Evolutionary conservation across 2,797 vertebrate genomes (phyloP).

Genomic region (Strix occidentalis): DNA sequence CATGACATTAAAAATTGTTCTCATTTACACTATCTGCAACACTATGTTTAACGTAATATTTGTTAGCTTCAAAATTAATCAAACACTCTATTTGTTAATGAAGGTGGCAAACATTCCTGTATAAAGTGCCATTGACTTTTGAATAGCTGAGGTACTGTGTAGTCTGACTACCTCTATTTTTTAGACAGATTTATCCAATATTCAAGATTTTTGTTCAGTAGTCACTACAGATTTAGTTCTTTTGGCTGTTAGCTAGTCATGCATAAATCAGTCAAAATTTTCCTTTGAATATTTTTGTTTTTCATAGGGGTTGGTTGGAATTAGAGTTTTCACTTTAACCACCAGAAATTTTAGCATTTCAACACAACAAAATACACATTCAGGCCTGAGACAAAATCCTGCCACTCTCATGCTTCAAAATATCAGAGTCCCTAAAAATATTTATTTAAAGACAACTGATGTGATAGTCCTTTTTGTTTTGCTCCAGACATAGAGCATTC

Average conservation of each 20-base stretch:
- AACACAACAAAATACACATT: neutral
- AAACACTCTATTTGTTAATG: neutral
- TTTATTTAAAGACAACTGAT: neutral
- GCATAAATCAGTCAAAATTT: neutral
- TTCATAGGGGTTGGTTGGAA: neutral
- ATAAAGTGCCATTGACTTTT: neutral
- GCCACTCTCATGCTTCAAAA: neutral
- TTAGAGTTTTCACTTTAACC: neutral
- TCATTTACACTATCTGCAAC: neutral
- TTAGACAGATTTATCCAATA: neutral
- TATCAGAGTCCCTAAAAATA: neutral
- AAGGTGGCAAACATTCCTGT: neutral
- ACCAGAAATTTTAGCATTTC: neutral
- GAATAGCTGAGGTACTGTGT: neutral
- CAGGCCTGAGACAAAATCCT: neutral
- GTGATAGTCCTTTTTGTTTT: neutral
- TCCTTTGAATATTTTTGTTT: slow-evolving; percentile 15
- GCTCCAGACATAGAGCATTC: neutral
- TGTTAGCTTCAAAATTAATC: neutral
- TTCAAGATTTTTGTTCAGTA: neutral
- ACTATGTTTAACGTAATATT: neutral
- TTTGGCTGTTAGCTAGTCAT: neutral
- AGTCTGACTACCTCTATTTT: neutral
- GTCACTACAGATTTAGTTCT: neutral
- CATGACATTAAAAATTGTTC: slow-evolving; percentile 35